Evolutionary conservation across 2,888 invertebrate species (phyloP), one percentile per base, ranked within the genome.

Genomic region (Bembecia ichneumoniformis): DNA sequence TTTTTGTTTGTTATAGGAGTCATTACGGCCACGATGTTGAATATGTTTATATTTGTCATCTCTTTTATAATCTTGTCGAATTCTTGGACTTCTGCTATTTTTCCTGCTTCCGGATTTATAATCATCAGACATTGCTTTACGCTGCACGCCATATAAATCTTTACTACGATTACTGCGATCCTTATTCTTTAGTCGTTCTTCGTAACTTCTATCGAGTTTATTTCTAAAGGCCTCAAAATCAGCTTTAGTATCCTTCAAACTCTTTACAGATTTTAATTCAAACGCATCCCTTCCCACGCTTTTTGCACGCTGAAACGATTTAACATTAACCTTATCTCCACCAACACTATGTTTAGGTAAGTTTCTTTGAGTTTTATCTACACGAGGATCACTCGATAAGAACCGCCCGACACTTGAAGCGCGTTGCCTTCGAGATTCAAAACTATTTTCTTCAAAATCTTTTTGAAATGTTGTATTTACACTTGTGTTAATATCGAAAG

Each of bases 401-500:
- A 70, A 59, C 48, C 83, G 67, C 3, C 86, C 84, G 16, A 86
- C 82, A 62, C 86, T 87, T 2, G 77, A 53, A 14, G 84, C 82
- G 46, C 86, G 74, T 58, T 72, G 67, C 55, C 71, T 68, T 51
- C 78, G 71, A 46, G 55, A 55, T 64, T 81, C 70, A 54, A 76
- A 74, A 50, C 63, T 61, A 51, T 58, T 58, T 52, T 68, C 66
- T 2, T 58, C 57, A 16, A 74, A 47, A 34, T 64, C 64, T 49
- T 68, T 64, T 66, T 82, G 81, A 54, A 83, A 84, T 34, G 81
- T 79, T 47, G 68, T 63, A 48, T 73, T 77, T 10, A 81, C 68
- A 58, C 82, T 84, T 3, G 81, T 83, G 52, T 87, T 77, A 56
- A 84, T 86, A 14, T 62, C 69, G 54, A 84, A 80, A n/a, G 76